Conservation (phyloP, 2,888 invertebrate genomes). For the Pilophorus perplexus region DNA sequence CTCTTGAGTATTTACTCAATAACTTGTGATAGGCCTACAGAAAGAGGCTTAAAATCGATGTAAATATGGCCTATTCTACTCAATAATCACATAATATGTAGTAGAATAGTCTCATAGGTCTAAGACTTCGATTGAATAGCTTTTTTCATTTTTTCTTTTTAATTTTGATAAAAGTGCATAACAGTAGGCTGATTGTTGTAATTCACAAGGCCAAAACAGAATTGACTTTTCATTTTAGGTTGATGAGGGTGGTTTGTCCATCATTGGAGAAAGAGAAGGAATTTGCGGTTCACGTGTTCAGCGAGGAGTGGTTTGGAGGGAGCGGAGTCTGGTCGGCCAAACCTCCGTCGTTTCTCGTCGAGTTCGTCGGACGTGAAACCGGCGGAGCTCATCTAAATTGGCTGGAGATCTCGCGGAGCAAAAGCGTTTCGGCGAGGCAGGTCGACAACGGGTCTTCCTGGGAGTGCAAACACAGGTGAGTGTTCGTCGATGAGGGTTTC, state of each 20-base stretch:
- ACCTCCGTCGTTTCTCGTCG: constrained; percentile 67
- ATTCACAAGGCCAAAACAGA: no score
- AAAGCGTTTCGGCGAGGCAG: constrained; percentile 53
- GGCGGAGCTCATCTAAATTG: constrained; percentile 67
- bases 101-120: no score
- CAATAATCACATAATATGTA: no score
- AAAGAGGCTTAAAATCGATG: no score
- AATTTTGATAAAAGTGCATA: no score
- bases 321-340: constrained; percentile 41
- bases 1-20: no score
- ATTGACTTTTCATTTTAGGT: no score
- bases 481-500: not conserved
- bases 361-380: constrained; percentile 72
- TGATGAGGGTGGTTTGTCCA: constrained; percentile 70
- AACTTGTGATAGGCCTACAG: no score
- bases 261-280: constrained; percentile 65
- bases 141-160: no score
- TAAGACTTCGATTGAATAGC: no score
- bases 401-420: constrained; percentile 71
- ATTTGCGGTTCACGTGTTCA: constrained; percentile 72
- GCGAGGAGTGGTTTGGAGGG: constrained; percentile 70
- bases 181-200: no score
- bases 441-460: constrained; percentile 60
- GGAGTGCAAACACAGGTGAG: constrained; percentile 56
- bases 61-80: no score